Evolutionary conservation across 2,888 invertebrate genomes (phyloP).

Genomic region (Protodeltote pygarga): DNA sequence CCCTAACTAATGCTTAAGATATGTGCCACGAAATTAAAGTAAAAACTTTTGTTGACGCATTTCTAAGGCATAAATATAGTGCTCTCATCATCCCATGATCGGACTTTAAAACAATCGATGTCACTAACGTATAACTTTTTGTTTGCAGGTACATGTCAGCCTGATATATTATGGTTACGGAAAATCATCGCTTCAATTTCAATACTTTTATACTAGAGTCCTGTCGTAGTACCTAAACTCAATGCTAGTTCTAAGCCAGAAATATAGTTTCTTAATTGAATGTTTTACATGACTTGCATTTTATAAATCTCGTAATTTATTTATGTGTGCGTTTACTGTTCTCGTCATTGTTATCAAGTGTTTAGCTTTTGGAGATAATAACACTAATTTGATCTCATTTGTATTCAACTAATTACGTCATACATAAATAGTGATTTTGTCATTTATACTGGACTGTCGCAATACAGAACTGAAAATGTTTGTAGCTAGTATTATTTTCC

Average conservation of each 20-base stretch:
- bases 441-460: constrained; percentile 6
- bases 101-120: constrained; percentile 8
- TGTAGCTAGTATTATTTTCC: constrained; percentile 9
- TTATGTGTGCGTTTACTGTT: constrained; percentile 9
- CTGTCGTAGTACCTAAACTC: constrained; percentile 34
- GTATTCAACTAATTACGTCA: constrained; percentile 22
- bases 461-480: constrained; percentile 18
- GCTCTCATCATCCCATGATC: not conserved
- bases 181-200: constrained; percentile 29
- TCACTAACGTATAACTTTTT: constrained; percentile 21
- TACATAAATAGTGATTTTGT: constrained; percentile 2
- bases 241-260: constrained; percentile 34
- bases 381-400: constrained; percentile 28
- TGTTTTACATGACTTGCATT: constrained; percentile 28
- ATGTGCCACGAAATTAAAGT: too few species aligned
- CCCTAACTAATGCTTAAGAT: too few species aligned
- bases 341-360: constrained; percentile 10
- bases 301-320: constrained; percentile 12
- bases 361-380: constrained; percentile 19
- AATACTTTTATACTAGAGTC: constrained; percentile 31
- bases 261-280: constrained; percentile 31
- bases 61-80: too few species aligned
- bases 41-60: constrained; percentile 3
- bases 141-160: constrained; percentile 54
- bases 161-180: constrained; percentile 32